Percentiles rank a stretch among this genome's conserved stretches.
These are phyloP conservation scores for Epizoanthus rinbou DNA, from an alignment of 92 coral and sea anemone genomes.

Conservation along the genomic window DNA sequence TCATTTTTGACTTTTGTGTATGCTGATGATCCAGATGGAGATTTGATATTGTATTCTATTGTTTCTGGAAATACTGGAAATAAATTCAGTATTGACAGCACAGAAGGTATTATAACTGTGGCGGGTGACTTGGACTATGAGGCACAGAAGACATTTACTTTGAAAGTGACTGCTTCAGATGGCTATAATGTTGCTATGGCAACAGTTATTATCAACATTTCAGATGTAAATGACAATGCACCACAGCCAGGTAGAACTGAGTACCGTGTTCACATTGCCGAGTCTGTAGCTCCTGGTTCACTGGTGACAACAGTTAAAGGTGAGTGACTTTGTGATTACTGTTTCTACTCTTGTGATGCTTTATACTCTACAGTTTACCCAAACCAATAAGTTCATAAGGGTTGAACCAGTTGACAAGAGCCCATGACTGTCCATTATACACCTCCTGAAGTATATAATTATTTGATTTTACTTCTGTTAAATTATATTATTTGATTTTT, in stretches of 20 bases:
- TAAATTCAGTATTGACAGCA: constrained; percentile 68
- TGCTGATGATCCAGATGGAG: constrained; percentile 72
- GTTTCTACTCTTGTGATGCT: background rate
- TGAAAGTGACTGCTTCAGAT: constrained; percentile 79
- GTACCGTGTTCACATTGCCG: constrained; percentile 76
- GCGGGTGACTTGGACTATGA: constrained; percentile 71
- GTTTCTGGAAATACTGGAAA: constrained; percentile 78
- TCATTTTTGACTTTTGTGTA: constrained; percentile 41
- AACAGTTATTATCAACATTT: constrained; percentile 59
- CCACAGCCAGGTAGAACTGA: constrained; percentile 86
- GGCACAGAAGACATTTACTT: constrained; percentile 56
- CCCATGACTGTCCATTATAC: no score
- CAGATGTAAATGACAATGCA: constrained; percentile 87
- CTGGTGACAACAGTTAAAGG: constrained; percentile 86
- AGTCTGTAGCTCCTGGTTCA: constrained; percentile 68
- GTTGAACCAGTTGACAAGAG: no score
- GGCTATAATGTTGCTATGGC: constrained; percentile 65
- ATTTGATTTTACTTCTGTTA: no score
- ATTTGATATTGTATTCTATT: constrained; percentile 57
- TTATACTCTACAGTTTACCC: background rate
- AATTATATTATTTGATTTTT: no score
- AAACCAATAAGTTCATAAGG: background rate
- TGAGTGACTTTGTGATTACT: constrained; percentile 14
- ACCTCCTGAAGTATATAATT: no score
- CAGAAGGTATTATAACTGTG: constrained; percentile 56